Conservation (phyloP, 2,888 invertebrate genomes). For the Oxycera nigricornis region DNA sequence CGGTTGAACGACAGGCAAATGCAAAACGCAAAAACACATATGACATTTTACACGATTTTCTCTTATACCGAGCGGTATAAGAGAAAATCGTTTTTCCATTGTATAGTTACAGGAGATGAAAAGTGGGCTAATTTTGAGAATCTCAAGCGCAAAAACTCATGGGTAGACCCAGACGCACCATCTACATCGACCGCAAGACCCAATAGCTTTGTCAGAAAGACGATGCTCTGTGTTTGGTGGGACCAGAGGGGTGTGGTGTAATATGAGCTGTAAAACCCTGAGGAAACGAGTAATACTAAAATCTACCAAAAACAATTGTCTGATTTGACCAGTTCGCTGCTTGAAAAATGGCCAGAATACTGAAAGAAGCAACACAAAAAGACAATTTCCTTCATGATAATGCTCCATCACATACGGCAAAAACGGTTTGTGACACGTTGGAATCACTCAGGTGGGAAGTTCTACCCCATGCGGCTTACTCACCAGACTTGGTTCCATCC, state of each 20-base stretch:
- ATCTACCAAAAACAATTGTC: background rate
- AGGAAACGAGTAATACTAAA: background rate
- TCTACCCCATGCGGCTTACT: background rate
- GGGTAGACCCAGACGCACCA: background rate
- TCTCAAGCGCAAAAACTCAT: background rate
- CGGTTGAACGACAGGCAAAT: background rate
- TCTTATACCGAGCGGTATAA: no score
- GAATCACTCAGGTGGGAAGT: background rate
- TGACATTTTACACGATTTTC: no score
- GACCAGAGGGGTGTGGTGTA: background rate
- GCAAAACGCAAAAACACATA: background rate
- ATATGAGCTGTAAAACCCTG: background rate
- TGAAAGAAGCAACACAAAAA: background rate
- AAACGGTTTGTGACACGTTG: no score
- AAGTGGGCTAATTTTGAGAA: background rate
- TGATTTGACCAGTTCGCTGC: background rate
- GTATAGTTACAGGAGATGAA: conserved; percentile 13
- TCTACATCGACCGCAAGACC: conserved; percentile 1
- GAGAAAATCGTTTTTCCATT: no score
- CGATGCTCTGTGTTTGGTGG: conserved; percentile 4
- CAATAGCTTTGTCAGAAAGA: background rate
- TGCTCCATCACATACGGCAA: no score
- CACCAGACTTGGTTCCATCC: background rate
- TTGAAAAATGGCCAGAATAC: background rate
- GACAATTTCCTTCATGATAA: no score